phyloP scores from a whole-genome alignment of 1,140 invertebrate species.

The Parapsyche elsis region DNA sequence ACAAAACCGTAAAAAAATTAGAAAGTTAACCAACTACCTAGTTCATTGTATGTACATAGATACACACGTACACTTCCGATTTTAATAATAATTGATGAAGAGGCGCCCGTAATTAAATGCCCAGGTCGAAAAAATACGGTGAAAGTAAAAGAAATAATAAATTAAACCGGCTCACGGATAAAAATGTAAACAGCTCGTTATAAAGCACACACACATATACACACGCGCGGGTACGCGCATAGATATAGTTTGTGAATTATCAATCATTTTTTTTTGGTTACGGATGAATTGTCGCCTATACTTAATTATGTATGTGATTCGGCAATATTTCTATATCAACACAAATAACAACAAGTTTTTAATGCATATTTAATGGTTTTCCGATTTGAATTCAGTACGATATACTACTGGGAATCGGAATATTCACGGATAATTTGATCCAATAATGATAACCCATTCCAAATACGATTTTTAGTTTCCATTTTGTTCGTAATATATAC shows the following conservation, averaged over 20 bases:
- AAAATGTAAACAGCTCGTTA: not conserved
- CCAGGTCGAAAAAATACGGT: not conserved
- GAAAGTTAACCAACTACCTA: not conserved
- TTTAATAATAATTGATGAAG: constrained; percentile 23
- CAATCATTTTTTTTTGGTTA: constrained; percentile 7
- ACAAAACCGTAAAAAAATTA: not conserved
- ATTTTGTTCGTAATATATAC: too few relatives aligned
- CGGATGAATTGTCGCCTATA: not conserved
- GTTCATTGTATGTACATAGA: not conserved
- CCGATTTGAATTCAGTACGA: too few relatives aligned
- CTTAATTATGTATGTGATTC: not conserved
- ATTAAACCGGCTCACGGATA: constrained; percentile 10
- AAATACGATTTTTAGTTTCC: not conserved
- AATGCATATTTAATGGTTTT: constrained; percentile 18
- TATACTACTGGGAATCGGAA: not conserved
- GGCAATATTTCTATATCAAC: not conserved
- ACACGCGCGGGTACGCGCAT: not conserved
- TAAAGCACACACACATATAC: not conserved
- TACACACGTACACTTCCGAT: constrained; percentile 14
- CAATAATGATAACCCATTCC: not conserved
- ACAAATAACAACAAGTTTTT: not conserved
- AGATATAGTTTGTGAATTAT: not conserved
- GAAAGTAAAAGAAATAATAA: constrained; percentile 27
- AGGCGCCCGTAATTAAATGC: constrained; percentile 13
- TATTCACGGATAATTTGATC: not conserved